Evolutionary conservation across 2,888 invertebrate species (phyloP).

Genomic region (Morinoia aosen): DNA sequence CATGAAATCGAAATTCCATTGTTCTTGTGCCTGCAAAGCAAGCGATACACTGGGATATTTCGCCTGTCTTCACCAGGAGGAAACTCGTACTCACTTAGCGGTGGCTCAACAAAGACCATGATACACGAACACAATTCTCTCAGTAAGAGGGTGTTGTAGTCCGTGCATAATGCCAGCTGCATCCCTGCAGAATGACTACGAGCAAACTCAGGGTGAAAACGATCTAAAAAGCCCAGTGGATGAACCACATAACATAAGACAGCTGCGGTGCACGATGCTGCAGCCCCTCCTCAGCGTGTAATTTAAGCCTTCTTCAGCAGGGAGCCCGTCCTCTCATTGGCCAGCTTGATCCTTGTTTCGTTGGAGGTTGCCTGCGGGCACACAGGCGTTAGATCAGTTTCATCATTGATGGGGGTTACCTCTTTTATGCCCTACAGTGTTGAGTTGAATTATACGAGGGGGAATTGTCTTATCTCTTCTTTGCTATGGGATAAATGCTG

Average conservation of each 20-base stretch:
- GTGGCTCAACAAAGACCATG: too few species aligned
- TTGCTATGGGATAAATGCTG: neutral
- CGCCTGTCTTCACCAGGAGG: too few species aligned
- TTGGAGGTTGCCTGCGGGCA: constrained; percentile 52
- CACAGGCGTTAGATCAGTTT: neutral
- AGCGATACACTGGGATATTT: too few species aligned
- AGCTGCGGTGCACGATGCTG: neutral
- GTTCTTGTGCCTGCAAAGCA: too few species aligned
- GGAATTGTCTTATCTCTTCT: neutral
- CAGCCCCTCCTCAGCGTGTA: neutral
- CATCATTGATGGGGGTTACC: too few species aligned
- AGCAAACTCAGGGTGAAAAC: neutral
- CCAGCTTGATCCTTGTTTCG: constrained; percentile 41
- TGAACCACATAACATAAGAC: neutral
- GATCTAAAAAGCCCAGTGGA: too few species aligned
- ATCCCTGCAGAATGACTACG: neutral
- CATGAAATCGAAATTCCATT: too few species aligned
- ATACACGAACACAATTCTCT: too few species aligned
- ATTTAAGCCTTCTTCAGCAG: constrained; percentile 53
- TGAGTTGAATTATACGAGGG: neutral
- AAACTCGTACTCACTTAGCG: too few species aligned
- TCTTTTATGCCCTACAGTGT: too few species aligned
- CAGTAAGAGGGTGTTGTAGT: too few species aligned
- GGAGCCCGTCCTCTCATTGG: constrained; percentile 42
- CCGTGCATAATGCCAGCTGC: too few species aligned